Evolutionary conservation across 2,113 vertebrate genomes (phyloP).

Genomic region (Irena cyanogastra): DNA sequence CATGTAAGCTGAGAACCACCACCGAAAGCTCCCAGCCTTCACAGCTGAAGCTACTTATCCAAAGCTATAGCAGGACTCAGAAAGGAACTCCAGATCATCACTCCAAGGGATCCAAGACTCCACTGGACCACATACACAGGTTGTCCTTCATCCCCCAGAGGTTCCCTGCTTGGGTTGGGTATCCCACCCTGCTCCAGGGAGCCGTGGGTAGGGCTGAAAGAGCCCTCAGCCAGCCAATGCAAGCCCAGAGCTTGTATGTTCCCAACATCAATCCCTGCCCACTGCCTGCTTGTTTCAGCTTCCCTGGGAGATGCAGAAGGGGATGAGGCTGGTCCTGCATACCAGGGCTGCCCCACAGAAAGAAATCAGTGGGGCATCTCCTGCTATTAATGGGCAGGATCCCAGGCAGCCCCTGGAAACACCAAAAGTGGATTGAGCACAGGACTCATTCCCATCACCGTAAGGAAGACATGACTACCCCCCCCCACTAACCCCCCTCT

Average conservation of each 20-base stretch:
- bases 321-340: neutral
- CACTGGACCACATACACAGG: neutral
- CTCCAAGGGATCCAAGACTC: neutral
- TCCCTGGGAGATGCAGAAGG: neutral
- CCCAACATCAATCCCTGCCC: neutral
- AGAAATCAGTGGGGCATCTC: neutral
- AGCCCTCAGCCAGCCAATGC: neutral
- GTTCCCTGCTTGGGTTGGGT: neutral
- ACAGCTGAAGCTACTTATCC: neutral
- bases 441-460: neutral
- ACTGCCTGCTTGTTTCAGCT: neutral
- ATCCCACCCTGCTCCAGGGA: neutral
- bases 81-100: neutral
- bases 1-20: neutral
- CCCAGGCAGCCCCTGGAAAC: neutral
- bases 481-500: neutral
- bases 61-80: neutral
- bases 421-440: neutral
- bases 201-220: neutral
- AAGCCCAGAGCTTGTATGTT: neutral
- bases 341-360: neutral
- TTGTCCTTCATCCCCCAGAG: neutral
- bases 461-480: neutral
- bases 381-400: neutral
- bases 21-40: neutral